phyloP scores from a whole-genome alignment of 2,888 invertebrate genomes.

The Melieria picta region DNA sequence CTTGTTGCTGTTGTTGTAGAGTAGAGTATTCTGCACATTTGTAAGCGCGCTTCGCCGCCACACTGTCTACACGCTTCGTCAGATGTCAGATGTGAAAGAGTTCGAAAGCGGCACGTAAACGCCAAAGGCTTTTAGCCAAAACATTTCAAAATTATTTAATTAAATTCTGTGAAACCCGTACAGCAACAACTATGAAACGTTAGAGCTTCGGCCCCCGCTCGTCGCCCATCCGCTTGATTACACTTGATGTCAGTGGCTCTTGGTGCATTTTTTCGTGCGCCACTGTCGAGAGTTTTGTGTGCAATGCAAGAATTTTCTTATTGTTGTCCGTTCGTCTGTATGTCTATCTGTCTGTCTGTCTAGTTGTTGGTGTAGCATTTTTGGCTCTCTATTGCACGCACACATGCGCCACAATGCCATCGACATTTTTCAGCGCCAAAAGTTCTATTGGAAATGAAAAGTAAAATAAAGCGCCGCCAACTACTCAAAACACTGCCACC shows the following conservation, averaged over 20 bases:
- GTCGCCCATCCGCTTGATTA: not conserved
- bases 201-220: not conserved
- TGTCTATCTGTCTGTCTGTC: slow-evolving; percentile 12
- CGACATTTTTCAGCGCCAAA: slow-evolving; percentile 35
- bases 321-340: slow-evolving; percentile 32
- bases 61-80: not conserved
- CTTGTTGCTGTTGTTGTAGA: too few species aligned
- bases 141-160: slow-evolving; percentile 34
- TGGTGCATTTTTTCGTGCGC: too few species aligned
- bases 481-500: too few species aligned
- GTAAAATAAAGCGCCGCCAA: not conserved
- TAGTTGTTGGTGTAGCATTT: not conserved
- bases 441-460: slow-evolving; percentile 40
- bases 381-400: not conserved
- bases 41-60: not conserved
- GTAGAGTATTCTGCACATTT: not conserved
- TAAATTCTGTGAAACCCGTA: slow-evolving; percentile 37
- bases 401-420: slow-evolving; percentile 23
- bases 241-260: too few species aligned
- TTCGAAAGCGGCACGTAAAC: too few species aligned
- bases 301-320: slow-evolving; percentile 25
- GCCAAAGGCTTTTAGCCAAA: not conserved
- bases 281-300: too few species aligned
- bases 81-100: too few species aligned
- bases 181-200: slow-evolving; percentile 1